Conservation (phyloP, 1,140 invertebrate genomes). For the Branchinecta lindahli region DNA sequence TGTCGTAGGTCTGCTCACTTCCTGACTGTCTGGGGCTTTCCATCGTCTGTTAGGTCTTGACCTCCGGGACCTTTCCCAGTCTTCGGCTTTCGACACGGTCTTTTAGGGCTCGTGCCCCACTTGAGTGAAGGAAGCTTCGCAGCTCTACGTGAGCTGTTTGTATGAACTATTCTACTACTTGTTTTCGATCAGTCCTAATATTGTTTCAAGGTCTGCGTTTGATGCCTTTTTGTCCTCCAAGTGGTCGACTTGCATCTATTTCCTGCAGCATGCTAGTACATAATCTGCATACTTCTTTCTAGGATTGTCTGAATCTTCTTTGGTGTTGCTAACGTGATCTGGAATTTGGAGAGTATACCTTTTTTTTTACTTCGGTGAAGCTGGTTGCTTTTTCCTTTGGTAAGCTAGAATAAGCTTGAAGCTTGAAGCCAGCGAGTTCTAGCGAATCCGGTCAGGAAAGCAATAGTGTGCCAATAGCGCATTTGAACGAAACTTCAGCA, state of each 20-base stretch:
- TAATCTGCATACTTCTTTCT: too few species aligned
- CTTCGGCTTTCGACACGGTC: background rate
- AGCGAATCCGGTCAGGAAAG: too few species aligned
- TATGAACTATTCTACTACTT: background rate
- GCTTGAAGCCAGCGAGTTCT: too few species aligned
- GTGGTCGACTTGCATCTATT: too few species aligned
- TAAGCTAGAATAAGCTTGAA: background rate
- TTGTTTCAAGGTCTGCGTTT: background rate
- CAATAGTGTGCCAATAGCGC: too few species aligned
- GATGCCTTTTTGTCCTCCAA: background rate
- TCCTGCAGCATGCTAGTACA: too few species aligned
- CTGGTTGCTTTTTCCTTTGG: background rate
- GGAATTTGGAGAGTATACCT: background rate
- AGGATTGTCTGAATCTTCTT: too few species aligned
- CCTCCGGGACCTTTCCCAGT: conserved; percentile 3
- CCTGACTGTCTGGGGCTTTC: too few species aligned
- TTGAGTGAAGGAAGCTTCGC: background rate
- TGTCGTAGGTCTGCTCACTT: too few species aligned
- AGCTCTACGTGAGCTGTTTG: background rate
- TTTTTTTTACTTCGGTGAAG: background rate
- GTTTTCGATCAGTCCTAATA: background rate
- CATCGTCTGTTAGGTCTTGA: background rate
- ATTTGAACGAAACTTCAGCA: too few species aligned
- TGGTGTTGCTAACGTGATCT: too few species aligned
- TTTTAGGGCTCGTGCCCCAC: background rate